phyloP scores from a whole-genome alignment of 2,888 invertebrate genomes.

The Stratiomys singularior region DNA sequence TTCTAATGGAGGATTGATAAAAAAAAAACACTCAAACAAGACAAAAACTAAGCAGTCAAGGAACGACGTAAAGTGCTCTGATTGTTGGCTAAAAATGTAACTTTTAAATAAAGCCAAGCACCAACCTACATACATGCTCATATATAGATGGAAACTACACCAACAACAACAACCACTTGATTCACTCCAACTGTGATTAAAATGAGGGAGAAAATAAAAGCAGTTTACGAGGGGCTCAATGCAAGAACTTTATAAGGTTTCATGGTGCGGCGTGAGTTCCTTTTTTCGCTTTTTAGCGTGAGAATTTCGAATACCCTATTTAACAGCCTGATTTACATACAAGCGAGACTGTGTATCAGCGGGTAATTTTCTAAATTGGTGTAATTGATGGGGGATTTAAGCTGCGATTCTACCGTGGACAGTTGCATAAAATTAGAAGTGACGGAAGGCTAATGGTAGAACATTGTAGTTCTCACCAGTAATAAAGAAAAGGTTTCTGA shows the following conservation, averaged over 20 bases:
- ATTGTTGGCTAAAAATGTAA: conserved; percentile 4
- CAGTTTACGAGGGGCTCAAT: background rate
- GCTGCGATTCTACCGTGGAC: conserved; percentile 10
- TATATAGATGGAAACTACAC: background rate
- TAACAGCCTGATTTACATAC: conserved; percentile 21
- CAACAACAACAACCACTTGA: background rate
- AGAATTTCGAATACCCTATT: conserved; percentile 14
- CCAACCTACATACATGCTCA: background rate
- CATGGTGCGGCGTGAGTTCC: background rate
- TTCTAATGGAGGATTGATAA: conserved; percentile 19
- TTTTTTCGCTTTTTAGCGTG: conserved; percentile 3
- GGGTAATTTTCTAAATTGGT: conserved; percentile 29
- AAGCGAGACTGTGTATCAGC: conserved; percentile 15
- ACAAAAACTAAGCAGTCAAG: background rate
- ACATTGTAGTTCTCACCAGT: background rate
- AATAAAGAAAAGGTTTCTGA: too few species aligned
- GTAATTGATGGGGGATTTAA: conserved; percentile 12
- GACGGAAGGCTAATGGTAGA: background rate
- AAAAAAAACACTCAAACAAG: conserved; percentile 16
- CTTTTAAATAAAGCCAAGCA: conserved; percentile 22
- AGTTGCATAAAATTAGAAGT: background rate
- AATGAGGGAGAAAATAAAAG: background rate
- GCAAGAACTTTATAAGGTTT: conserved; percentile 8
- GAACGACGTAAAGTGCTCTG: background rate
- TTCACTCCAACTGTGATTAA: background rate